These are phyloP conservation scores for Chrysogorgia sp. DNA, from an alignment of 92 coral and sea anemone genomes.

Conservation along the genomic window DNA sequence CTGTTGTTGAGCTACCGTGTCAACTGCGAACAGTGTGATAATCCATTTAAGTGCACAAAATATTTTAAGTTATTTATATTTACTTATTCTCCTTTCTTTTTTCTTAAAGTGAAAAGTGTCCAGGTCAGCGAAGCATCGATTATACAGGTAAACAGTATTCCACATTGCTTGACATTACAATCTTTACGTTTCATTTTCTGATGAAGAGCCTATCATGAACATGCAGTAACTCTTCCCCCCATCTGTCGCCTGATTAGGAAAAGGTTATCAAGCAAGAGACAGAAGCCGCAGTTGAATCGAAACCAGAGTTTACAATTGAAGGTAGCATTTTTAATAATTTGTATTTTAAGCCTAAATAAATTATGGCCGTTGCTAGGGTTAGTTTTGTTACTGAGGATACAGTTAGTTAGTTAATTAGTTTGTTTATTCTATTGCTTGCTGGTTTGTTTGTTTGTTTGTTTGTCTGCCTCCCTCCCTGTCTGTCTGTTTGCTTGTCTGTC, in stretches of 20 bases:
- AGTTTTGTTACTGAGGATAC: too few relatives aligned
- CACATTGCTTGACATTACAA: not conserved
- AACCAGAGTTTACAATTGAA: not conserved
- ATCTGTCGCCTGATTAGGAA: not conserved
- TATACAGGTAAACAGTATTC: slow-evolving; percentile 4
- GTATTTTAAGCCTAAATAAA: not conserved
- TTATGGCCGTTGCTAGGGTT: too few relatives aligned
- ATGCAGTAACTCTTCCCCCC: too few relatives aligned
- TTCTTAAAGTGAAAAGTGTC: not conserved
- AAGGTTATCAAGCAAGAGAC: not conserved
- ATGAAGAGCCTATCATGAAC: too few relatives aligned
- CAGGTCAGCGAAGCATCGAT: slow-evolving; percentile 13
- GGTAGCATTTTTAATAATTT: not conserved
- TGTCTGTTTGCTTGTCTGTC: too few relatives aligned
- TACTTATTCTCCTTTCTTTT: not conserved
- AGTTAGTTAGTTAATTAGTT: too few relatives aligned
- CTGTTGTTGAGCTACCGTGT: too few relatives aligned
- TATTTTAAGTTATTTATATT: not conserved
- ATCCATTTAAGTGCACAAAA: too few relatives aligned
- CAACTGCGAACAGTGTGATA: too few relatives aligned
- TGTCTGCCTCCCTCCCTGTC: too few relatives aligned
- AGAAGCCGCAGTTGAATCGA: not conserved
- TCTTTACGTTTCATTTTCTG: not conserved
- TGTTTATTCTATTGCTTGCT: not conserved
- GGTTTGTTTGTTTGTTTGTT: too few relatives aligned